Percentiles rank a stretch among this genome's conserved stretches.
These are phyloP conservation scores for Porites evermanni DNA, from an alignment of 92 coral and sea anemone genomes.

Conservation along the genomic window DNA sequence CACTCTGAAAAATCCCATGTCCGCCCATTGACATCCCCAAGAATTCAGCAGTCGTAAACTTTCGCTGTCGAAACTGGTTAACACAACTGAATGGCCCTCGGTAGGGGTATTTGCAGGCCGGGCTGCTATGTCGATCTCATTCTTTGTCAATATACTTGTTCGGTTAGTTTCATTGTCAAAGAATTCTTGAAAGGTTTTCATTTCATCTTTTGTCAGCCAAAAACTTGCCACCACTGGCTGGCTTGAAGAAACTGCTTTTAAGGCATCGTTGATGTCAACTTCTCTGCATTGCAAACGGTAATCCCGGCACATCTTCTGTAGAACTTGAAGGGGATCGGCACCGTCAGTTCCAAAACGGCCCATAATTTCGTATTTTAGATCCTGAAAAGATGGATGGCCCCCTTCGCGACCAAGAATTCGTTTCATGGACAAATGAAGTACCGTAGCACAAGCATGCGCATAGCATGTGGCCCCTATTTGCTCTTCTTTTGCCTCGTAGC, in stretches of 20 bases:
- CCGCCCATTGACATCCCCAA: conserved; percentile 58
- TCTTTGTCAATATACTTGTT: conserved; percentile 49
- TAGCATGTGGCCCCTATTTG: conserved; percentile 54
- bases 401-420: conserved; percentile 67
- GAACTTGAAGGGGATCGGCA: conserved; percentile 17
- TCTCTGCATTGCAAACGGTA: conserved; percentile 57
- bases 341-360: conserved; percentile 35
- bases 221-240: conserved; percentile 69
- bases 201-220: conserved; percentile 16
- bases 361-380: conserved; percentile 37
- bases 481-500: conserved; percentile 11
- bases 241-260: conserved; percentile 56
- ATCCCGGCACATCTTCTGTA: conserved; percentile 44
- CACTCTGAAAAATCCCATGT: conserved; percentile 73
- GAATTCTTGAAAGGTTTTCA: conserved; percentile 4
- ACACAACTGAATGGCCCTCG: conserved; percentile 65
- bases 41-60: conserved; percentile 74
- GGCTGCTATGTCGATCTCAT: no score
- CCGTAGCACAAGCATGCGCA: conserved; percentile 80
- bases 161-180: conserved; percentile 21
- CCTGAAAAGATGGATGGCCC: conserved; percentile 64
- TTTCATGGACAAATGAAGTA: conserved; percentile 68
- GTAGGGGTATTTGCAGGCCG: no score
- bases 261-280: conserved; percentile 56
- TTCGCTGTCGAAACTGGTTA: conserved; percentile 62